Conservation (phyloP, 2,888 invertebrate genomes). For the Stegana nigrithorax region DNA sequence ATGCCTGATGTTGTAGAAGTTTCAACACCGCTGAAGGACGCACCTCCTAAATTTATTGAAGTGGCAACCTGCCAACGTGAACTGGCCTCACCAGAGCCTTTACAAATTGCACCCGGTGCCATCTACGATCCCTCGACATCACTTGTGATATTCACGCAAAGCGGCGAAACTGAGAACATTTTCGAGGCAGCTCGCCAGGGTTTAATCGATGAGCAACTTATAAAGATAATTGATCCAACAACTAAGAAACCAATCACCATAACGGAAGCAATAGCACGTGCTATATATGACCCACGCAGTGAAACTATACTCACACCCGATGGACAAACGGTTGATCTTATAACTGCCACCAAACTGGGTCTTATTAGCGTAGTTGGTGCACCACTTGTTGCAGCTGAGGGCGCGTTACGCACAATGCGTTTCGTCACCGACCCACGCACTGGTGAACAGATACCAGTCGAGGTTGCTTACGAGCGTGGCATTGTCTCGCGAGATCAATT, state of each 20-base stretch:
- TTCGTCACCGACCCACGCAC: conserved; percentile 84
- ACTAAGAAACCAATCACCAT: conserved; percentile 77
- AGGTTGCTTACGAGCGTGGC: conserved; percentile 83
- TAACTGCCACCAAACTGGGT: conserved; percentile 83
- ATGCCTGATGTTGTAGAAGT: conserved; percentile 80
- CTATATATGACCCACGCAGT: conserved; percentile 79
- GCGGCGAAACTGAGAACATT: conserved; percentile 78
- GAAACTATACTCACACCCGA: conserved; percentile 77
- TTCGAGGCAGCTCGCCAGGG: conserved; percentile 83
- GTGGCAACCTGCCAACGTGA: conserved; percentile 68
- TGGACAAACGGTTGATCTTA: conserved; percentile 76
- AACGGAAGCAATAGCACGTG: conserved; percentile 81
- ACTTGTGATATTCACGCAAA: conserved; percentile 78
- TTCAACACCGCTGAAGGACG: conserved; percentile 71
- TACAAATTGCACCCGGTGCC: conserved; percentile 79
- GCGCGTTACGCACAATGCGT: conserved; percentile 76
- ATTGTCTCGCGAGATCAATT: conserved; percentile 71
- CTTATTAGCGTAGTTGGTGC: conserved; percentile 81
- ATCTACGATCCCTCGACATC: conserved; percentile 84
- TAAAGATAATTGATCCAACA: conserved; percentile 78
- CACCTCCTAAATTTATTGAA: conserved; percentile 70
- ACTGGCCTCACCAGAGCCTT: conserved; percentile 73
- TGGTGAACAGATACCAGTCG: conserved; percentile 82
- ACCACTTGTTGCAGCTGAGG: conserved; percentile 79
- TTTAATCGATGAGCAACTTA: conserved; percentile 75